Percentiles rank a stretch among this genome's conserved stretches.
Conservation (phyloP, 2,888 invertebrate genomes). For the Himalopsyche kuldschensis region DNA sequence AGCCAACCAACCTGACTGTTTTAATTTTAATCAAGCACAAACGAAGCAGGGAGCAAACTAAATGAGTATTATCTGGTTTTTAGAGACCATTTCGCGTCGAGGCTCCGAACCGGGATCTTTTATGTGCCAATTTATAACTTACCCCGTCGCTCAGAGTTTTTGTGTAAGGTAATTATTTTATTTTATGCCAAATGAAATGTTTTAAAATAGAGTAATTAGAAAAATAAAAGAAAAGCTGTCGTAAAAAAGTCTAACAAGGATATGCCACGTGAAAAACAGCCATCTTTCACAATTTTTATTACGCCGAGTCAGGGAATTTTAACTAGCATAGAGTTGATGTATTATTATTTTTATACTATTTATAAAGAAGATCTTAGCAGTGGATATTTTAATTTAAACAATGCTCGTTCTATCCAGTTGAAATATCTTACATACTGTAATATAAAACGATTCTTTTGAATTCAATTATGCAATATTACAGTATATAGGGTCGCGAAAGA, state of each 20-base stretch:
- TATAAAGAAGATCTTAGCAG: too few relatives aligned
- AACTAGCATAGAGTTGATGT: not conserved
- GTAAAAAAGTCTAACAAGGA: not conserved
- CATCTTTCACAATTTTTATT: not conserved
- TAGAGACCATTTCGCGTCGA: not conserved
- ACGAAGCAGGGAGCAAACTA: not conserved
- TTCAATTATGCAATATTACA: too few relatives aligned
- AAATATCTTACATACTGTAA: too few relatives aligned
- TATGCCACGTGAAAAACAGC: not conserved
- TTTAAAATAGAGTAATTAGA: not conserved
- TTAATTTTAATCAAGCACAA: not conserved
- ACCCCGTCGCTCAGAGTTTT: not conserved
- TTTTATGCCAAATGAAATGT: not conserved
- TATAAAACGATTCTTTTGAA: too few relatives aligned
- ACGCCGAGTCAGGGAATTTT: not conserved
- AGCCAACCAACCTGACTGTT: not conserved
- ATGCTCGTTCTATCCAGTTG: too few relatives aligned
- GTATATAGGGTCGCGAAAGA: too few relatives aligned
- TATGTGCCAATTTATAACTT: not conserved
- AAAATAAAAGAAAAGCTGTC: not conserved
- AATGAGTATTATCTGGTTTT: not conserved
- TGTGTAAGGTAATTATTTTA: not conserved
- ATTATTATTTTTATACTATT: too few relatives aligned
- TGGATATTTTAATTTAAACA: too few relatives aligned
- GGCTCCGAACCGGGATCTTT: not conserved